Percentiles rank a stretch among this genome's conserved stretches.
phyloP scores from a whole-genome alignment of 2,113 vertebrate genomes.

The Paedocypris sp. region DNA sequence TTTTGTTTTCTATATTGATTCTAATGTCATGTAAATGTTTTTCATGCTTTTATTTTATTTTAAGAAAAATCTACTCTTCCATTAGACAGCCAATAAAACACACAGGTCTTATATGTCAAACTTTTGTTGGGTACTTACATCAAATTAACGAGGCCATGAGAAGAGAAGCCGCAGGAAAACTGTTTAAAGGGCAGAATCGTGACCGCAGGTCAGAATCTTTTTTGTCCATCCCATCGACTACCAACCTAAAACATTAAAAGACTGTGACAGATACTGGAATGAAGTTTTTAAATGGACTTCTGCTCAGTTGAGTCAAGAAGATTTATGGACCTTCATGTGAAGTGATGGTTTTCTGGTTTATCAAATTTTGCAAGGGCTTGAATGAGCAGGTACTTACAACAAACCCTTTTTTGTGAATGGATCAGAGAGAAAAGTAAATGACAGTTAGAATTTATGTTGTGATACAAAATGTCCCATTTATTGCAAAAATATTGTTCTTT shows the following conservation, averaged over 20 bases:
- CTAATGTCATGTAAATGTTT: background rate
- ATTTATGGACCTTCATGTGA: no score
- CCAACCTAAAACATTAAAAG: background rate
- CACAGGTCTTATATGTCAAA: conserved; percentile 12
- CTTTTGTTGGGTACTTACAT: background rate
- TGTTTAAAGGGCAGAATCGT: conserved; percentile 16
- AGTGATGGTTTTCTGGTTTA: no score
- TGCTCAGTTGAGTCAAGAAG: background rate
- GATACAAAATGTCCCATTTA: no score
- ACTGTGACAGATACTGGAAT: background rate
- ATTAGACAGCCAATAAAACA: conserved; percentile 8
- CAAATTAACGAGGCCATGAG: conserved; percentile 17
- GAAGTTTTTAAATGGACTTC: background rate
- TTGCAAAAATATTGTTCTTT: no score
- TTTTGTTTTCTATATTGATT: background rate
- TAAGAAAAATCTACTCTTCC: background rate
- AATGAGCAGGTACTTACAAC: no score
- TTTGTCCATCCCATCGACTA: background rate
- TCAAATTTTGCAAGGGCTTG: no score
- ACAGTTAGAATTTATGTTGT: no score
- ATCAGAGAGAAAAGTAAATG: no score
- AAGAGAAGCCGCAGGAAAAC: conserved; percentile 12
- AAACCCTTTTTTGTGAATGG: no score
- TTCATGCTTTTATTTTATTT: conserved; percentile 7
- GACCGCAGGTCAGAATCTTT: background rate